Conservation (phyloP, 2,797 vertebrate species). For the Erpetoichthys calabaricus region DNA sequence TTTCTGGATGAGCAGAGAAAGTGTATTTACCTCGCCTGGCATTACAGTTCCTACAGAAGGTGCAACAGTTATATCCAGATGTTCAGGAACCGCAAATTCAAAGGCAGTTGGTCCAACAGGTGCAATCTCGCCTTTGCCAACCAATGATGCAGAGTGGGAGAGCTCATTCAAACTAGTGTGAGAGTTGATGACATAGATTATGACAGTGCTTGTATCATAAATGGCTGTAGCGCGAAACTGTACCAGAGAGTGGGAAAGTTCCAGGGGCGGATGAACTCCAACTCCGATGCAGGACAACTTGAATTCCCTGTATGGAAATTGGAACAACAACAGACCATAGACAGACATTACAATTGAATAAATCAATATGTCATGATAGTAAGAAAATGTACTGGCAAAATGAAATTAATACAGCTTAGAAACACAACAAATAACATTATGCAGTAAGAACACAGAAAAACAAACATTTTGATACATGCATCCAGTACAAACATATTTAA, state of each 20-base stretch:
- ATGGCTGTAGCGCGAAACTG: slow-evolving; percentile 69
- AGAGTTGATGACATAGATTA: slow-evolving; percentile 49
- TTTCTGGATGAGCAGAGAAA: not conserved
- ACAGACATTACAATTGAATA: not conserved
- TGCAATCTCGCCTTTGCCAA: slow-evolving; percentile 17
- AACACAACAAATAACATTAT: too few relatives aligned
- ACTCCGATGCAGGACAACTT: slow-evolving; percentile 59
- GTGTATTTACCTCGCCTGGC: slow-evolving; percentile 65
- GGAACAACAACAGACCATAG: not conserved
- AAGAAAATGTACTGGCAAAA: not conserved
- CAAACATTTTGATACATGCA: too few relatives aligned
- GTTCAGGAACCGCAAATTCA: slow-evolving; percentile 50
- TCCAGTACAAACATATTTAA: too few relatives aligned
- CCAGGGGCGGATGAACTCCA: slow-evolving; percentile 63
- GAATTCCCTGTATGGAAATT: slow-evolving; percentile 60
- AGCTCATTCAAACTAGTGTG: slow-evolving; percentile 31
- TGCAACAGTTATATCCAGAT: slow-evolving; percentile 52
- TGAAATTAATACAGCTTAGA: too few relatives aligned
- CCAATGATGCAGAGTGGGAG: slow-evolving; percentile 29
- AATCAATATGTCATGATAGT: not conserved
- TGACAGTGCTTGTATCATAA: slow-evolving; percentile 46
- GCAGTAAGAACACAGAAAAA: too few relatives aligned
- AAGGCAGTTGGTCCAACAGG: slow-evolving; percentile 54
- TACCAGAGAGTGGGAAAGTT: slow-evolving; percentile 71
- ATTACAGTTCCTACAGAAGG: slow-evolving; percentile 60